These are phyloP conservation scores for Plectropomus leopardus DNA, from an alignment of 2,113 vertebrate species.

Conservation along the genomic window DNA sequence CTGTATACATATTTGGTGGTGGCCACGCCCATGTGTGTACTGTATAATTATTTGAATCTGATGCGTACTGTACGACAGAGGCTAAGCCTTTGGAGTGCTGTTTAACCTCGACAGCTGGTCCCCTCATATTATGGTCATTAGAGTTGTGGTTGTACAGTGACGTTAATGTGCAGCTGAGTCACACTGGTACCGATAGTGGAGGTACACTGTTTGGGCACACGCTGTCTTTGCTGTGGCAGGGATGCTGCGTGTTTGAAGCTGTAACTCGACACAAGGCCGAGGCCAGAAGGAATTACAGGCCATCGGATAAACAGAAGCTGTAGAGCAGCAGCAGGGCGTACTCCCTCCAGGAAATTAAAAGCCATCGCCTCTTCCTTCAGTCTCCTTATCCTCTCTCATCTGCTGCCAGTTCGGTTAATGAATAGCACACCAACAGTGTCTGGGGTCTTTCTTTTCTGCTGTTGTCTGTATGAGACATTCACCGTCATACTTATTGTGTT, in stretches of 20 bases:
- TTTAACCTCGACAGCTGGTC: constrained; percentile 30
- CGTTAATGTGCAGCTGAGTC: constrained; percentile 46
- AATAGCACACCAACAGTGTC: constrained; percentile 76
- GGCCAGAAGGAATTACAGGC: constrained; percentile 80
- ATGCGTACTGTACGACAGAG: not conserved
- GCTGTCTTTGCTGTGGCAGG: constrained; percentile 50
- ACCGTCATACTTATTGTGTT: constrained; percentile 23
- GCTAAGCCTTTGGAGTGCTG: not conserved
- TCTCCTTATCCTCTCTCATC: constrained; percentile 80
- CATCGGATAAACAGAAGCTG: constrained; percentile 74
- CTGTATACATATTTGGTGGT: constrained; percentile 2
- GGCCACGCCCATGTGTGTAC: not conserved
- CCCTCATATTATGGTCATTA: not conserved
- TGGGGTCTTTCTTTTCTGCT: constrained; percentile 48
- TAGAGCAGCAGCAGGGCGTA: constrained; percentile 72
- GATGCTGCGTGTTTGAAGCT: constrained; percentile 57
- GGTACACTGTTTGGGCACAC: constrained; percentile 21
- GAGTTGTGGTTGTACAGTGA: constrained; percentile 24
- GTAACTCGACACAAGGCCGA: constrained; percentile 60
- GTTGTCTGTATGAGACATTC: constrained; percentile 41
- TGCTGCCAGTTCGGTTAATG: constrained; percentile 79
- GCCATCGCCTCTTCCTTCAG: constrained; percentile 80
- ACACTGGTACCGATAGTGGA: constrained; percentile 25
- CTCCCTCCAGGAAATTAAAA: constrained; percentile 86
- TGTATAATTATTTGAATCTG: not conserved